phyloP scores from a whole-genome alignment of 2,888 invertebrate species.

The Baronia brevicornis region DNA sequence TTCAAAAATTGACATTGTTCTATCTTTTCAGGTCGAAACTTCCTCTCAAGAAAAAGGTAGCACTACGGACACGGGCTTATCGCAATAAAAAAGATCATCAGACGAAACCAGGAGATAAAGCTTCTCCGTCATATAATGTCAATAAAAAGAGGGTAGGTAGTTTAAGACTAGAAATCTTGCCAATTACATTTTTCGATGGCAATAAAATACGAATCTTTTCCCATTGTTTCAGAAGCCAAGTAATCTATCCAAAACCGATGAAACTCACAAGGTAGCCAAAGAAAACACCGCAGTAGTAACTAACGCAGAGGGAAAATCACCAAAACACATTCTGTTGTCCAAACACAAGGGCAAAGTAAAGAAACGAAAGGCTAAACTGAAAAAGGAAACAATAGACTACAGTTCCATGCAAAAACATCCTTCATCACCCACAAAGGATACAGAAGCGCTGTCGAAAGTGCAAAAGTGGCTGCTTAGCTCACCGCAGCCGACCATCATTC shows the following conservation, averaged over 20 bases:
- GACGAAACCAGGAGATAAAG: conserved; percentile 54
- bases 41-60: conserved; percentile 90
- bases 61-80: conserved; percentile 75
- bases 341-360: conserved; percentile 68
- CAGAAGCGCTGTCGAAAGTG: conserved; percentile 82
- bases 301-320: conserved; percentile 73
- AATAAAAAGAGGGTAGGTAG: conserved; percentile 66
- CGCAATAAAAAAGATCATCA: conserved; percentile 71
- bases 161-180: not conserved
- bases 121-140: conserved; percentile 57
- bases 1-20: conserved; percentile 15
- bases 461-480: conserved; percentile 89
- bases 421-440: conserved; percentile 71
- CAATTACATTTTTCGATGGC: not conserved
- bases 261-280: conserved; percentile 52
- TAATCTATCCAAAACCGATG: conserved; percentile 47
- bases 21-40: conserved; percentile 81
- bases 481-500: conserved; percentile 77
- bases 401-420: conserved; percentile 79
- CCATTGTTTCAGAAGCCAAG: conserved; percentile 54
- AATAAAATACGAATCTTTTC: no score
- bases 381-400: conserved; percentile 88
- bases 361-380: conserved; percentile 74
- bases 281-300: conserved; percentile 58
- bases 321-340: conserved; percentile 68